These are phyloP conservation scores for Phymorhynchus buccinoides DNA, from an alignment of 1,140 invertebrate species.

Conservation along the genomic window DNA sequence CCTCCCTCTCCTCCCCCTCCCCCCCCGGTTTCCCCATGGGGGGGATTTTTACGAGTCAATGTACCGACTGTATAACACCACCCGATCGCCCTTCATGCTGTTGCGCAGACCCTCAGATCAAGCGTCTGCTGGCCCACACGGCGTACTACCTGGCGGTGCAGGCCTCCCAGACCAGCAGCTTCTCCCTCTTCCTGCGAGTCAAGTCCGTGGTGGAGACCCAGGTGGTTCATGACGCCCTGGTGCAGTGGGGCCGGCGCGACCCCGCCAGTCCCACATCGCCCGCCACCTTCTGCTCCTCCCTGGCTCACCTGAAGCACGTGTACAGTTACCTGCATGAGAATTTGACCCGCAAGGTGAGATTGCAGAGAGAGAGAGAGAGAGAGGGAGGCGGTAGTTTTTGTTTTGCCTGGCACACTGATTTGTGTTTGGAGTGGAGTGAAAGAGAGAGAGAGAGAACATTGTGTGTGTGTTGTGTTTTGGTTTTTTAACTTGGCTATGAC, in stretches of 20 bases:
- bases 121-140: conserved; percentile 54
- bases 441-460: no score
- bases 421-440: neutral
- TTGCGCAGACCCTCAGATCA: conserved; percentile 38
- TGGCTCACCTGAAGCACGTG: conserved; percentile 58
- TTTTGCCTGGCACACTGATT: neutral
- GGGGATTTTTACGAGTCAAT: no score
- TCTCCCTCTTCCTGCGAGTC: conserved; percentile 58
- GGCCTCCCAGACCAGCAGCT: conserved; percentile 45
- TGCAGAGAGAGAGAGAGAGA: no score
- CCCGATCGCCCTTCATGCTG: no score
- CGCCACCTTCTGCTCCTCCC: conserved; percentile 52
- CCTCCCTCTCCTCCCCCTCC: no score
- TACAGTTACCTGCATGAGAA: conserved; percentile 60
- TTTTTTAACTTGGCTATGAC: no score
- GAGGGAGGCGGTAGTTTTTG: no score
- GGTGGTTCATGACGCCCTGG: conserved; percentile 54
- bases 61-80: no score
- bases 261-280: conserved; percentile 45
- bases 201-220: conserved; percentile 49
- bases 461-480: no score
- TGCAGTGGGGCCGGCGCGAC: conserved; percentile 55
- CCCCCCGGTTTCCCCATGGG: no score
- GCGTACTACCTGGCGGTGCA: conserved; percentile 54
- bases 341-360: conserved; percentile 49